A percentile compares a stretch with the other conserved stretches of the same genome.
Conservation (phyloP, 1,140 invertebrate genomes). For the Stegodyphus mimosarum region DNA sequence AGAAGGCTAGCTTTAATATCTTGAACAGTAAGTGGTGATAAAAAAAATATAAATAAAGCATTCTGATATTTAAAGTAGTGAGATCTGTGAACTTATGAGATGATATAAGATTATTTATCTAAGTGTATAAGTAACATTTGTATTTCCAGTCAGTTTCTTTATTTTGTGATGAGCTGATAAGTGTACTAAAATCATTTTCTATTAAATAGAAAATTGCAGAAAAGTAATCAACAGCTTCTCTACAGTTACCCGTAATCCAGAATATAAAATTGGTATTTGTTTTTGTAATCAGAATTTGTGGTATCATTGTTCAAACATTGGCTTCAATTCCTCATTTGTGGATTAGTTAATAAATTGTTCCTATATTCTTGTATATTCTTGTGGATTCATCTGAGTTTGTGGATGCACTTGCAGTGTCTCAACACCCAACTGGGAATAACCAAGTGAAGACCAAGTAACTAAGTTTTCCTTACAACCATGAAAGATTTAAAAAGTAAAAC, state of each 20-base stretch:
- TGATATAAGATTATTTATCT: too few species aligned
- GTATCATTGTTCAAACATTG: neutral
- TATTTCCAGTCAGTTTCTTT: neutral
- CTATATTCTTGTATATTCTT: too few species aligned
- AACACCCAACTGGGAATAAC: too few species aligned
- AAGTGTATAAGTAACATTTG: neutral
- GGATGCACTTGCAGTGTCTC: neutral
- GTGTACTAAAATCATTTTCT: neutral
- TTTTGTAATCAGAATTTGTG: neutral
- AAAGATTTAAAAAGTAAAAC: too few species aligned
- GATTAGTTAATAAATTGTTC: neutral
- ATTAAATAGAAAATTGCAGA: neutral
- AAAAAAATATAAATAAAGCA: too few species aligned
- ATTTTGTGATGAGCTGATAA: neutral
- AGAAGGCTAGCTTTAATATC: too few species aligned
- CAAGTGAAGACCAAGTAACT: too few species aligned
- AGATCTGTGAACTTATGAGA: too few species aligned
- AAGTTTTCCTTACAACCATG: too few species aligned
- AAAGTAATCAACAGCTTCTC: neutral
- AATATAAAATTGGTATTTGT: neutral
- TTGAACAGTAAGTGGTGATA: too few species aligned
- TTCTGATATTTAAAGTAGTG: too few species aligned
- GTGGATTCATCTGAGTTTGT: neutral
- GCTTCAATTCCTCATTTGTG: neutral
- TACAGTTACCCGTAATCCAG: neutral